Conservation (phyloP, 2,797 vertebrate species). For the Mus spretus region DNA sequence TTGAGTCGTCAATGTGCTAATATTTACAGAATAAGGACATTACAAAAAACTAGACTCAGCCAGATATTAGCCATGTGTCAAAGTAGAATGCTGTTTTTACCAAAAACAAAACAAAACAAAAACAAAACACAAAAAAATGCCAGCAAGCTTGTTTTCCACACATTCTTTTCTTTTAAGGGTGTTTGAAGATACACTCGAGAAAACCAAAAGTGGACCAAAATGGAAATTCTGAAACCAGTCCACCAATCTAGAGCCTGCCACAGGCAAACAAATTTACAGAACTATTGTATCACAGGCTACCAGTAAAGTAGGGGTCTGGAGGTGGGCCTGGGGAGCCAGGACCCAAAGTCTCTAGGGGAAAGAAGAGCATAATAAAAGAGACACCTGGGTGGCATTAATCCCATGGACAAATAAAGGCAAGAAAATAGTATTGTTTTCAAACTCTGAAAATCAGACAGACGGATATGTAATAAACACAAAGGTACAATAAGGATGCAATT, state of each 20-base stretch:
- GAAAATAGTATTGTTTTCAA: background rate
- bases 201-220: constrained; percentile 2
- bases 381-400: constrained; percentile 5
- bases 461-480: background rate
- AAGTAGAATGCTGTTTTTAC: constrained; percentile 10
- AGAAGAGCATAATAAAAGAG: background rate
- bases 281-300: background rate
- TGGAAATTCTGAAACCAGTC: background rate
- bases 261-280: background rate
- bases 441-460: background rate
- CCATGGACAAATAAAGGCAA: constrained; percentile 2
- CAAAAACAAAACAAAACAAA: background rate
- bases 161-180: constrained; percentile 10
- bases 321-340: too few species aligned
- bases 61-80: background rate
- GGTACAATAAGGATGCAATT: background rate
- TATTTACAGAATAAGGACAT: background rate
- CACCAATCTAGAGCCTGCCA: background rate
- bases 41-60: background rate
- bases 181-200: constrained; percentile 30
- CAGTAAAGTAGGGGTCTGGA: background rate
- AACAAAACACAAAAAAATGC: background rate
- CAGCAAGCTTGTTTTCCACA: background rate
- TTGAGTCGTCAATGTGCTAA: background rate
- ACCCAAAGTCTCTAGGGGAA: background rate